Percentiles rank a stretch among this genome's conserved stretches.
Conservation (phyloP, 2,113 vertebrate genomes). For the Brachirus orientalis region DNA sequence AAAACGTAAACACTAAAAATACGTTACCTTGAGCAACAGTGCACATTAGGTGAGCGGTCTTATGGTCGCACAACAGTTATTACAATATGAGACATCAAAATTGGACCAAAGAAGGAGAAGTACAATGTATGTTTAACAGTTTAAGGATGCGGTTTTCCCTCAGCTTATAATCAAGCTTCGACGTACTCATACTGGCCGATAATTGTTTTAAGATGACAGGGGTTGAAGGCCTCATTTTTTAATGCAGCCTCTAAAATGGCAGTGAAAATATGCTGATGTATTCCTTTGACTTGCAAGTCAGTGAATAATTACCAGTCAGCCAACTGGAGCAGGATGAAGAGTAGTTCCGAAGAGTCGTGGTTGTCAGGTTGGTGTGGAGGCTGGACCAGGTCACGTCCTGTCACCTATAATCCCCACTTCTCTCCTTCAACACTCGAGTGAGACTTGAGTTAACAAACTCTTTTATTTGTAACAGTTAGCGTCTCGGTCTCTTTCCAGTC, state of each 20-base stretch:
- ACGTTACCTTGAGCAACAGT: no score
- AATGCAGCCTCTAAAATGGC: neutral
- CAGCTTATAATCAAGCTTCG: neutral
- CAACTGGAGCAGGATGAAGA: neutral
- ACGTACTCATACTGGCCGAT: neutral
- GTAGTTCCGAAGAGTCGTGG: neutral
- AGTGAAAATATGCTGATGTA: neutral
- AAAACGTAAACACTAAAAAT: no score
- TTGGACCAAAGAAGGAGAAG: neutral
- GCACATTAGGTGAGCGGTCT: neutral
- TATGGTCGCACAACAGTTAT: neutral
- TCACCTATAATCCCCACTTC: conserved; percentile 47
- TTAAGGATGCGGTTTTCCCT: neutral
- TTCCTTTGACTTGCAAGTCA: neutral
- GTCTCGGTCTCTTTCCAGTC: no score
- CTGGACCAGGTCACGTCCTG: conserved; percentile 62
- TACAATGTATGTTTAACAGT: neutral
- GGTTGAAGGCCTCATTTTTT: neutral
- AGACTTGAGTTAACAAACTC: conserved; percentile 41
- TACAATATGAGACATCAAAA: neutral
- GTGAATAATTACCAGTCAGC: neutral
- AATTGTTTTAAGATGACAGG: neutral
- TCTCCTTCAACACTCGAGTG: conserved; percentile 12
- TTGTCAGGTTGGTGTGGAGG: conserved; percentile 43
- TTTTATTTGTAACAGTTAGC: neutral